Percentiles rank a stretch among this genome's conserved stretches.
Evolutionary conservation across 2,797 vertebrate genomes (phyloP).

Genomic region (Anisognathus igniventris): DNA sequence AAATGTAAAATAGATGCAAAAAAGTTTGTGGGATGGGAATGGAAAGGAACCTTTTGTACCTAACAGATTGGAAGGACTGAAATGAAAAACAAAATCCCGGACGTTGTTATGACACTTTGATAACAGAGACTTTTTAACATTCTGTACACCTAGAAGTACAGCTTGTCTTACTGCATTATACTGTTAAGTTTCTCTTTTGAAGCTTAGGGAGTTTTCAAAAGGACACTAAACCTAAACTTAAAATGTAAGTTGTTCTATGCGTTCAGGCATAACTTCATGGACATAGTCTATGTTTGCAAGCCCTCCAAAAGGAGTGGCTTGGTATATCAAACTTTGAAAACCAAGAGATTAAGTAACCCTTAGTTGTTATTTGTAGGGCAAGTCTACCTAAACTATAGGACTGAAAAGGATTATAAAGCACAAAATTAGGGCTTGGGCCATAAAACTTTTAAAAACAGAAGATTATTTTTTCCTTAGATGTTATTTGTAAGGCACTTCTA

Average conservation of each 20-base stretch:
- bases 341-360: not conserved
- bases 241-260: not conserved
- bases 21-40: accelerated
- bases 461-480: not conserved
- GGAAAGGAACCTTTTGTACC: not conserved
- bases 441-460: not conserved
- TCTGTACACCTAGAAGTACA: not conserved
- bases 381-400: not conserved
- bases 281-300: not conserved
- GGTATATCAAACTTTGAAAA: not conserved
- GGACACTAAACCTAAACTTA: not conserved
- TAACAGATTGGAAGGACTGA: not conserved
- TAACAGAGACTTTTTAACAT: not conserved
- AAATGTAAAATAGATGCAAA: not conserved
- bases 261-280: not conserved
- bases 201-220: not conserved
- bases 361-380: not conserved
- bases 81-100: not conserved
- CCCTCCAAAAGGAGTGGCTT: not conserved
- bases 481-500: not conserved
- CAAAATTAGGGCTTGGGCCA: not conserved
- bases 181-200: not conserved
- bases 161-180: not conserved
- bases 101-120: not conserved
- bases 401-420: not conserved